Percentiles rank a stretch among this genome's conserved stretches.
Conservation (phyloP, 2,888 invertebrate genomes). For the Oscheius onirici region DNA sequence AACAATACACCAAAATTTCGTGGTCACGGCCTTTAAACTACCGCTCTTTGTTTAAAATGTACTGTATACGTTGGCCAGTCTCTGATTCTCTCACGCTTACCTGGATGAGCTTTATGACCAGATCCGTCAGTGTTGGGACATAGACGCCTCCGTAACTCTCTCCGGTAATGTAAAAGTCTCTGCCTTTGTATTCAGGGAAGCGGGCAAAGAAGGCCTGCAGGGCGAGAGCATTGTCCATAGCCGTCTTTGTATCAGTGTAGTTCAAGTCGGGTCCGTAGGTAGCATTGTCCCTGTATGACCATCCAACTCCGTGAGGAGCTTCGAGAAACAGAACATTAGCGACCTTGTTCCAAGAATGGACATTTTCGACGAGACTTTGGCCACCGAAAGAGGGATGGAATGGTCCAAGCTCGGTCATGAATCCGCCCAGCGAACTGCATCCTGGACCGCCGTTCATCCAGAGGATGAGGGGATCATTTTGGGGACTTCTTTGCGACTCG, state of each 20-base stretch:
- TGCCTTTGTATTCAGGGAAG: slow-evolving; percentile 72
- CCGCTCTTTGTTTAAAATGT: too few species aligned
- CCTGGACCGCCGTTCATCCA: slow-evolving; percentile 74
- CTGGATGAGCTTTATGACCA: slow-evolving; percentile 48
- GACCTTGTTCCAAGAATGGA: slow-evolving; percentile 69
- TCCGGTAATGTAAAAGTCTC: slow-evolving; percentile 71
- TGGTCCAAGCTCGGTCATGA: slow-evolving; percentile 74
- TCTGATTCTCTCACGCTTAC: too few species aligned
- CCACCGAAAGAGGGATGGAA: slow-evolving; percentile 62
- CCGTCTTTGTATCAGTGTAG: slow-evolving; percentile 67
- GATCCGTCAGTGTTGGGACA: slow-evolving; percentile 71
- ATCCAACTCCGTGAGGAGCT: slow-evolving; percentile 75
- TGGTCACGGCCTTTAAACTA: too few species aligned
- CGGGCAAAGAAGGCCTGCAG: slow-evolving; percentile 73
- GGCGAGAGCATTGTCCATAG: slow-evolving; percentile 73
- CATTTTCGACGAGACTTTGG: slow-evolving; percentile 57
- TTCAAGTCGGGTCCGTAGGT: slow-evolving; percentile 43
- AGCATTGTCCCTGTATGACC: slow-evolving; percentile 72
- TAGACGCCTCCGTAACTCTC: slow-evolving; percentile 75
- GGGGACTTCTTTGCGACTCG: slow-evolving; percentile 71
- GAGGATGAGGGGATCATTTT: slow-evolving; percentile 72
- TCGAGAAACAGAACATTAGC: slow-evolving; percentile 75
- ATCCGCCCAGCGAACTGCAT: slow-evolving; percentile 72
- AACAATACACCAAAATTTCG: too few species aligned
- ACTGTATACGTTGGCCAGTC: too few species aligned